Conservation (phyloP, 1,140 invertebrate genomes). For the Cyclina sinensis region DNA sequence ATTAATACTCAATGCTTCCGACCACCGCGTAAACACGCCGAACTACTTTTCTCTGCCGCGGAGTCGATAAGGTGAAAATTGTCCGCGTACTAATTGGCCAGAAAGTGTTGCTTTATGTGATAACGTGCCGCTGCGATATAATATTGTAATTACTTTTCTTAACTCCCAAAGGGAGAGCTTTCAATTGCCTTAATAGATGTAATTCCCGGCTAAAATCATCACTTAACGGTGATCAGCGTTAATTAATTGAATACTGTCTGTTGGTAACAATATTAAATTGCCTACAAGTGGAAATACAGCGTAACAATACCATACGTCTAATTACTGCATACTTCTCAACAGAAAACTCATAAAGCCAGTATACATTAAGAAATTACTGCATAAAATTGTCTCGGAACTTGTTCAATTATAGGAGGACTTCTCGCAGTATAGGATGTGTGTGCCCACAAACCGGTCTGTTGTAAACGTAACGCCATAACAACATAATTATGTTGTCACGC, state of each 20-base stretch:
- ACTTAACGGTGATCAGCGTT: slow-evolving; percentile 62
- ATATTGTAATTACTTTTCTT: slow-evolving; percentile 70
- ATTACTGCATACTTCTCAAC: slow-evolving; percentile 35
- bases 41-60: slow-evolving; percentile 55
- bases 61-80: slow-evolving; percentile 56
- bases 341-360: slow-evolving; percentile 39
- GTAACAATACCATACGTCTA: neutral
- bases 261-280: slow-evolving; percentile 58
- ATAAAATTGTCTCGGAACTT: slow-evolving; percentile 14
- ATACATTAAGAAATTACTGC: slow-evolving; percentile 64
- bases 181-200: slow-evolving; percentile 70
- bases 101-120: slow-evolving; percentile 52
- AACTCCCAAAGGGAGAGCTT: slow-evolving; percentile 60
- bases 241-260: slow-evolving; percentile 68
- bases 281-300: slow-evolving; percentile 54
- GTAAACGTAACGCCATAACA: too few relatives aligned
- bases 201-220: slow-evolving; percentile 65
- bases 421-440: neutral
- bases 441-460: neutral
- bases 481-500: neutral
- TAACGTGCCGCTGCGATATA: slow-evolving; percentile 62
- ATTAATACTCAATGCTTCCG: slow-evolving; percentile 58
- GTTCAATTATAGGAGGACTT: slow-evolving; percentile 24
- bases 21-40: slow-evolving; percentile 24
- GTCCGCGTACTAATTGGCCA: slow-evolving; percentile 65